Evolutionary conservation across 1,140 invertebrate genomes (phyloP).

Genomic region (Polypedilum vanderplanki): DNA sequence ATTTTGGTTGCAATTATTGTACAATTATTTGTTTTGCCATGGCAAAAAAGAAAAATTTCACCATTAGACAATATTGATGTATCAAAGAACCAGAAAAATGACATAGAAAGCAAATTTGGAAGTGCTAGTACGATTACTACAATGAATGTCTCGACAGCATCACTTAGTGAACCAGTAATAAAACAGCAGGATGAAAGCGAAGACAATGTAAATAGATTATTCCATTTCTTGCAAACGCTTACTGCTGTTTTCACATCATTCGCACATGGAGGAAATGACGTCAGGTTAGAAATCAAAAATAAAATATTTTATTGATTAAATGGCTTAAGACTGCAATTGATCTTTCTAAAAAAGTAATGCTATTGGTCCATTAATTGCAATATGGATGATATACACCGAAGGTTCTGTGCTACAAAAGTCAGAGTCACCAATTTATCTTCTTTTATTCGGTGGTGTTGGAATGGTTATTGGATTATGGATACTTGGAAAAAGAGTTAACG

Average conservation of each 20-base stretch:
- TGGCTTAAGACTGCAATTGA: too few species aligned
- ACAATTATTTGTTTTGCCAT: constrained; percentile 72
- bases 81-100: constrained; percentile 55
- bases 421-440: constrained; percentile 82
- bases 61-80: constrained; percentile 35
- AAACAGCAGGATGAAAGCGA: constrained; percentile 44
- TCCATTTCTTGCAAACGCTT: constrained; percentile 91
- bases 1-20: constrained; percentile 63
- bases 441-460: constrained; percentile 91
- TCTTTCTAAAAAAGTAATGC: too few species aligned
- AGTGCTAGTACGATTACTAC: constrained; percentile 34
- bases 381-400: constrained; percentile 83
- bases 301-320: too few species aligned
- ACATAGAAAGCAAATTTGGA: constrained; percentile 47
- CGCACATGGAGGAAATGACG: constrained; percentile 97
- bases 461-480: constrained; percentile 94
- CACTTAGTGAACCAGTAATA: constrained; percentile 64
- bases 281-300: too few species aligned
- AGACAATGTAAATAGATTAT: constrained; percentile 61
- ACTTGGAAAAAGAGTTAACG: constrained; percentile 91
- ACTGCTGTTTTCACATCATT: constrained; percentile 97
- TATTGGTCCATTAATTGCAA: constrained; percentile 92
- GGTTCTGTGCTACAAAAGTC: constrained; percentile 71
- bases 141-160: constrained; percentile 55
- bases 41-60: constrained; percentile 61